Conservation (phyloP, 2,888 invertebrate species). For the Aleiodes testaceus region DNA sequence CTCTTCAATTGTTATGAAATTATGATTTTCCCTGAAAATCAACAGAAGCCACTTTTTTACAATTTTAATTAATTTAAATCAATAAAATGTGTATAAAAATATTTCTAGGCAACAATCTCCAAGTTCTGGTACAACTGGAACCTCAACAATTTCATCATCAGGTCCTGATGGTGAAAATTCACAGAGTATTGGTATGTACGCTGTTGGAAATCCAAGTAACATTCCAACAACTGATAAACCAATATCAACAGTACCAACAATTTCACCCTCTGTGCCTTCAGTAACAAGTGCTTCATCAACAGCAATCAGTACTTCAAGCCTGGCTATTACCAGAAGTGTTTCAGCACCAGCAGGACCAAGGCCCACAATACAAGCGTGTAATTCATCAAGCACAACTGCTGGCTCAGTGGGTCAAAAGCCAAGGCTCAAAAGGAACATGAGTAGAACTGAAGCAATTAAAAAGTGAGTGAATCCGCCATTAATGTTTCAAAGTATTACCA, state of each 20-base stretch:
- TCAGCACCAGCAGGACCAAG: conserved; percentile 66
- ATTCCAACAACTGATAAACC: conserved; percentile 56
- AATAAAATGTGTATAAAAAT: neutral
- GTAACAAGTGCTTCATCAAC: conserved; percentile 46
- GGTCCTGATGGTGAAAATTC: conserved; percentile 62
- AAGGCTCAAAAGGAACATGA: conserved; percentile 74
- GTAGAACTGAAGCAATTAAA: conserved; percentile 70
- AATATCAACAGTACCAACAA: conserved; percentile 52
- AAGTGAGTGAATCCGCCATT: conserved; percentile 64
- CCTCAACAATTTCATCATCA: conserved; percentile 66
- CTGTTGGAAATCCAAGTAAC: conserved; percentile 58
- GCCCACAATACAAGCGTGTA: conserved; percentile 63
- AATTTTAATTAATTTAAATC: no score
- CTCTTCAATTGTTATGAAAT: no score
- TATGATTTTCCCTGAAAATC: no score
- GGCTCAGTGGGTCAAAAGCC: conserved; percentile 72
- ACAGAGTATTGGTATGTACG: conserved; percentile 64
- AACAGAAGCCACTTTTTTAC: no score
- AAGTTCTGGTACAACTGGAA: conserved; percentile 69
- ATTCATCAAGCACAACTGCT: conserved; percentile 67
- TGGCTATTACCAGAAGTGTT: conserved; percentile 66
- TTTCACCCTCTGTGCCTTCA: conserved; percentile 53
- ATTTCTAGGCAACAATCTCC: conserved; percentile 71
- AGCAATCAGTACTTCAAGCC: conserved; percentile 66
- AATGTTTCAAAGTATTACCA: neutral